Percentiles rank a stretch among this genome's conserved stretches.
These are phyloP conservation scores for Choristoneura rosaceana DNA, from an alignment of 2,888 invertebrate species.

Conservation along the genomic window DNA sequence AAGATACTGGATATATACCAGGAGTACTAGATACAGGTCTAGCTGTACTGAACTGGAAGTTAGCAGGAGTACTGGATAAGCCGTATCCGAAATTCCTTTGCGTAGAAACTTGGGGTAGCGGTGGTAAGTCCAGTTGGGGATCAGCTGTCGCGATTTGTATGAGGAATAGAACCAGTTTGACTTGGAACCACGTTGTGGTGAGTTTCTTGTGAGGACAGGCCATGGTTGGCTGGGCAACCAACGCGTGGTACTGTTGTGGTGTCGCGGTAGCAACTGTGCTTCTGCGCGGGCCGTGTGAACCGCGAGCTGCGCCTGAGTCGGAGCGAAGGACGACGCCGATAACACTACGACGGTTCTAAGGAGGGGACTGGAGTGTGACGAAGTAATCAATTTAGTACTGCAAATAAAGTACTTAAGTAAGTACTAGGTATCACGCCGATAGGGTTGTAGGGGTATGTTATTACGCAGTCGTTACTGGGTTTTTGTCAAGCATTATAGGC, in stretches of 20 bases:
- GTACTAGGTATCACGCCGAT: too few relatives aligned
- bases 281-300: slow-evolving; percentile 76
- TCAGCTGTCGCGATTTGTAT: slow-evolving; percentile 53
- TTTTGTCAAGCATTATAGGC: neutral
- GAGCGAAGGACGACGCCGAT: slow-evolving; percentile 34
- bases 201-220: slow-evolving; percentile 64
- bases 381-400: neutral
- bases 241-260: slow-evolving; percentile 75
- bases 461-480: neutral
- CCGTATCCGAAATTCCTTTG: slow-evolving; percentile 72
- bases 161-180: slow-evolving; percentile 57
- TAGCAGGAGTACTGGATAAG: slow-evolving; percentile 69
- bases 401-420: neutral
- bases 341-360: slow-evolving; percentile 4
- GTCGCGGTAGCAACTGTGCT: slow-evolving; percentile 74
- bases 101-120: slow-evolving; percentile 68
- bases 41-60: slow-evolving; percentile 69
- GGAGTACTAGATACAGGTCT: slow-evolving; percentile 64
- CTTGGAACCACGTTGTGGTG: slow-evolving; percentile 60
- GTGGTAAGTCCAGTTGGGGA: slow-evolving; percentile 86
- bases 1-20: slow-evolving; percentile 69
- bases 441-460: neutral
- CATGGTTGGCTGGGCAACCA: slow-evolving; percentile 67
- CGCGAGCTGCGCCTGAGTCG: slow-evolving; percentile 35
- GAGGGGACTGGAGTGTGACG: slow-evolving; percentile 15